Percentiles rank a stretch among this genome's conserved stretches.
Conservation (phyloP, 1,140 invertebrate genomes). For the Adoxophyes honmai region DNA sequence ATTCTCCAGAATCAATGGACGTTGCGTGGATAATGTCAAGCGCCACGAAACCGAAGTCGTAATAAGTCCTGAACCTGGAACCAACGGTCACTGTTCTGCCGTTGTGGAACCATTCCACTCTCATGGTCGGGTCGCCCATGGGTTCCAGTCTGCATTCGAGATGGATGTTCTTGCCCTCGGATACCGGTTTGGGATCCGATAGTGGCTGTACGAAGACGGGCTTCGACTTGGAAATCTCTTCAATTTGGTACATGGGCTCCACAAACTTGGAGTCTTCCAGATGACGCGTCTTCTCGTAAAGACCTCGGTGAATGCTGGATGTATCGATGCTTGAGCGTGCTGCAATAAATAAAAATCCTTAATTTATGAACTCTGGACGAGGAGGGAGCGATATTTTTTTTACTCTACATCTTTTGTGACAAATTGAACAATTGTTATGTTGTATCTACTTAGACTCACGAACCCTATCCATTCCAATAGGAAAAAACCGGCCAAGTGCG, state of each 20-base stretch:
- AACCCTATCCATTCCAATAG: too few species aligned
- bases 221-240: slow-evolving; percentile 95
- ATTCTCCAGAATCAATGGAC: slow-evolving; percentile 94
- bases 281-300: slow-evolving; percentile 91
- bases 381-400: too few species aligned
- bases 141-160: slow-evolving; percentile 94
- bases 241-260: slow-evolving; percentile 92
- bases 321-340: slow-evolving; percentile 92
- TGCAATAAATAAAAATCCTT: slow-evolving; percentile 63
- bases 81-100: slow-evolving; percentile 91
- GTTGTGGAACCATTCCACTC: slow-evolving; percentile 97
- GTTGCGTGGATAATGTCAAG: slow-evolving; percentile 93
- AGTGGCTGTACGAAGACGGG: slow-evolving; percentile 93
- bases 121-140: slow-evolving; percentile 96
- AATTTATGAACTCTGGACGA: too few species aligned
- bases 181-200: slow-evolving; percentile 87
- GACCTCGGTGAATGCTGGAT: slow-evolving; percentile 89
- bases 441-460: too few species aligned
- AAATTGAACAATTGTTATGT: too few species aligned
- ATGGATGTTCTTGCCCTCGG: slow-evolving; percentile 94
- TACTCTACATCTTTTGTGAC: too few species aligned
- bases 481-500: too few species aligned
- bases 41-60: slow-evolving; percentile 95
- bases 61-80: slow-evolving; percentile 95
- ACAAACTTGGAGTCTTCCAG: slow-evolving; percentile 91